A percentile compares a stretch with the other conserved stretches of the same genome.
These are phyloP conservation scores for Gopherus flavomarginatus DNA, from an alignment of 2,113 vertebrate genomes.

Conservation along the genomic window DNA sequence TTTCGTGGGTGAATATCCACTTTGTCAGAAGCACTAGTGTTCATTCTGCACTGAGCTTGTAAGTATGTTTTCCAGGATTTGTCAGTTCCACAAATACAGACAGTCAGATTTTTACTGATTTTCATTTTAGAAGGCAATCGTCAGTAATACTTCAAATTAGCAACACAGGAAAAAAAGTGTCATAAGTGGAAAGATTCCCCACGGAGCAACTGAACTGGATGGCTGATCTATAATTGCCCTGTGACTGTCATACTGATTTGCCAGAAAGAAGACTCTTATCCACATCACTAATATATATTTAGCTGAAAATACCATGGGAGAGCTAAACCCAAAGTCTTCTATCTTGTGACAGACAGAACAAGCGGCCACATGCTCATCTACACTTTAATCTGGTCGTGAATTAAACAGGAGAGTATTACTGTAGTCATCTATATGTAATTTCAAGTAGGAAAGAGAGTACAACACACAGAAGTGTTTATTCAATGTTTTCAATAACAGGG, in stretches of 20 bases:
- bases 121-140: background rate
- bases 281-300: background rate
- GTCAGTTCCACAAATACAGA: constrained; percentile 23
- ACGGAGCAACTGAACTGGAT: background rate
- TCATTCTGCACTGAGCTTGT: constrained; percentile 3
- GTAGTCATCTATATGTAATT: constrained; percentile 40
- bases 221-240: background rate
- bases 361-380: constrained; percentile 1
- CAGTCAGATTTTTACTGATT: constrained; percentile 3
- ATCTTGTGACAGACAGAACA: constrained; percentile 51
- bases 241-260: constrained; percentile 20
- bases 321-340: background rate
- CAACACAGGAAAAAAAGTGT: background rate
- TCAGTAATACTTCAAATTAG: background rate
- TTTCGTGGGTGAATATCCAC: no score
- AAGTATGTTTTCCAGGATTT: constrained; percentile 2
- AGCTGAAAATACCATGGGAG: constrained; percentile 11
- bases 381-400: constrained; percentile 62
- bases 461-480: constrained; percentile 27
- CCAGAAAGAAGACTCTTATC: background rate
- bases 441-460: constrained; percentile 24
- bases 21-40: accelerated
- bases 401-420: constrained; percentile 31
- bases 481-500: background rate
- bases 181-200: constrained; percentile 6